A percentile compares a stretch with the other conserved stretches of the same genome.
Conservation (phyloP, 1,140 invertebrate genomes). For the Teleopsis dalmanni region DNA sequence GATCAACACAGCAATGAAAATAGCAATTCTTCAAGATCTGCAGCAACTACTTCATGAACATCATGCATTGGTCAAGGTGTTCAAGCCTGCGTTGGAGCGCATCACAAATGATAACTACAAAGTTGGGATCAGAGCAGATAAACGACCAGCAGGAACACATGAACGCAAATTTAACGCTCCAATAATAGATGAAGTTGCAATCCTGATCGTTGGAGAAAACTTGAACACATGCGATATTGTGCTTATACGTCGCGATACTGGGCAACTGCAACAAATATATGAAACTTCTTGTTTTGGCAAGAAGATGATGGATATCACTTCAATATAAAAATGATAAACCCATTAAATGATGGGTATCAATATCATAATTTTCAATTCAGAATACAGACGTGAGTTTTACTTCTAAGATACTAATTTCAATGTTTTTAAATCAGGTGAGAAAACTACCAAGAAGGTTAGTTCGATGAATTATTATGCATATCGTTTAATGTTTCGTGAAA, state of each 20-base stretch:
- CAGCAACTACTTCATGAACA: conserved; percentile 4
- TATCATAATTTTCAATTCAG: no score
- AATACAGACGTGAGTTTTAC: no score
- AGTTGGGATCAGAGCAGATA: conserved; percentile 29
- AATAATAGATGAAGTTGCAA: conserved; percentile 21
- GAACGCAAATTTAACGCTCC: neutral
- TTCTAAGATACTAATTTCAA: no score
- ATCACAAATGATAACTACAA: no score
- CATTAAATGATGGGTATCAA: neutral
- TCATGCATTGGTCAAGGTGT: conserved; percentile 10
- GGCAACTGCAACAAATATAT: conserved; percentile 15
- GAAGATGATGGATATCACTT: conserved; percentile 41
- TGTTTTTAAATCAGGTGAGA: no score
- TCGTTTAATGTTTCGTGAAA: conserved; percentile 39
- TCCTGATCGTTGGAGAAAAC: conserved; percentile 33
- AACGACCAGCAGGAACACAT: conserved; percentile 41
- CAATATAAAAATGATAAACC: conserved; percentile 3
- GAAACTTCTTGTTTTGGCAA: conserved; percentile 43
- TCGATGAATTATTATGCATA: conserved; percentile 43
- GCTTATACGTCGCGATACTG: neutral
- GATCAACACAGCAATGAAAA: neutral
- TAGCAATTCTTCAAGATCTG: conserved; percentile 1
- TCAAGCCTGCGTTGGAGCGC: conserved; percentile 7
- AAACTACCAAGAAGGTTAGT: conserved; percentile 33
- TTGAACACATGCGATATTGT: conserved; percentile 4